Evolutionary conservation across 2,113 vertebrate species (phyloP).

Genomic region (Nycticorax nycticorax): DNA sequence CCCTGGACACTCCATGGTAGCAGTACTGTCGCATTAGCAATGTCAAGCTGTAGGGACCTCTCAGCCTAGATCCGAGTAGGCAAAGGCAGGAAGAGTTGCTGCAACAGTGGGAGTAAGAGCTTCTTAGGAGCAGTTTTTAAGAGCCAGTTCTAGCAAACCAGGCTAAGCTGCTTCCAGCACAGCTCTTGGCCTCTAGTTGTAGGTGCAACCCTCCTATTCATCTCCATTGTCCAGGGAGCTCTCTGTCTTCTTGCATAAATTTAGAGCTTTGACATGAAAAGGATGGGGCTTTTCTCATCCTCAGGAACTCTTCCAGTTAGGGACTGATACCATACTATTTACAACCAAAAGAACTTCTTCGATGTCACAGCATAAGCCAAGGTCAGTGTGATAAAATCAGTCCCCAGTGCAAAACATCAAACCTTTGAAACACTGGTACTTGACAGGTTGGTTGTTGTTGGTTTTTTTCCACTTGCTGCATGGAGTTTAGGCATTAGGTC

Average conservation of each 20-base stretch:
- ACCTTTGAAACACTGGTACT: not conserved
- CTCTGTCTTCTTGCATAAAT: not conserved
- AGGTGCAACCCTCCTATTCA: not conserved
- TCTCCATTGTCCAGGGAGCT: not conserved
- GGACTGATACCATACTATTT: not conserved
- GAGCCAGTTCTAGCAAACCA: not conserved
- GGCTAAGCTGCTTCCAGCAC: not conserved
- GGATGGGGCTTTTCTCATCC: not conserved
- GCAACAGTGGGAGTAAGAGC: not conserved
- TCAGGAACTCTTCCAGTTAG: not conserved
- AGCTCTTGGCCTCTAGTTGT: not conserved
- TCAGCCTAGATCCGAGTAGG: not conserved
- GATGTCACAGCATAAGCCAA: not conserved
- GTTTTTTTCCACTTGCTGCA: not conserved
- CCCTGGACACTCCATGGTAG: fast-evolving
- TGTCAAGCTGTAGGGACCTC: not conserved
- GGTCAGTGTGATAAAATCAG: not conserved
- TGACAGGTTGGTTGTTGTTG: not conserved
- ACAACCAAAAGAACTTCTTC: not conserved
- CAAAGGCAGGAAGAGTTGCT: not conserved
- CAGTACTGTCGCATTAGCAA: not conserved
- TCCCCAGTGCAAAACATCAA: not conserved
- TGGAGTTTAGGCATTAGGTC: not conserved
- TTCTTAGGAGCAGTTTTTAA: not conserved
- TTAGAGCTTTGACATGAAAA: not conserved